These are phyloP conservation scores for Cantharis flavilabris DNA, from an alignment of 2,888 invertebrate genomes.

Conservation along the genomic window DNA sequence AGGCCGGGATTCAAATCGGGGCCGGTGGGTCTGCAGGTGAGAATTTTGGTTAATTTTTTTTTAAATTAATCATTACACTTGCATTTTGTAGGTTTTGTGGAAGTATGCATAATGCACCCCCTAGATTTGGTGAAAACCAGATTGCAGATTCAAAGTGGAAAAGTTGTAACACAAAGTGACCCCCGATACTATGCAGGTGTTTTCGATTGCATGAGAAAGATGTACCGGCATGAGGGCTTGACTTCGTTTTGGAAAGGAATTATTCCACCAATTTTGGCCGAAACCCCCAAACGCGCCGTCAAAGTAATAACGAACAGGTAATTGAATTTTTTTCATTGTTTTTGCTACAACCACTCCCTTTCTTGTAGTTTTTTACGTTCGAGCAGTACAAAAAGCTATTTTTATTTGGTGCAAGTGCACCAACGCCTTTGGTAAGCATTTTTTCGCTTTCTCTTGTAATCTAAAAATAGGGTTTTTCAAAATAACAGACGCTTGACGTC, in stretches of 20 bases:
- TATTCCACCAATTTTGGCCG: conserved; percentile 88
- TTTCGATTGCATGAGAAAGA: conserved; percentile 85
- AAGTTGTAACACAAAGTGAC: conserved; percentile 48
- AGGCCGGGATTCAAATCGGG: conserved; percentile 80
- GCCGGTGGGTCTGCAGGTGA: conserved; percentile 88
- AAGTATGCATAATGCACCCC: conserved; percentile 96
- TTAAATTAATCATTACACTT: background rate
- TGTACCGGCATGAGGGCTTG: conserved; percentile 83
- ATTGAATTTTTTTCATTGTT: conserved; percentile 16
- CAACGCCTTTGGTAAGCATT: conserved; percentile 74
- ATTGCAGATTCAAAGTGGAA: conserved; percentile 72
- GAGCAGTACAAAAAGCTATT: conserved; percentile 90
- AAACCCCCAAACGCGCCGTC: conserved; percentile 92
- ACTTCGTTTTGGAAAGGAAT: conserved; percentile 92
- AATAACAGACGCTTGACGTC: background rate
- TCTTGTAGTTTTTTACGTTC: conserved; percentile 81
- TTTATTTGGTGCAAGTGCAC: conserved; percentile 73
- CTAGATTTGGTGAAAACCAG: conserved; percentile 92
- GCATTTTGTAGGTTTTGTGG: conserved; percentile 71
- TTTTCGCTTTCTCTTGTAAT: conserved; percentile 9
- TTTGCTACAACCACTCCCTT: conserved; percentile 30
- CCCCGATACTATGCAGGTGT: conserved; percentile 74
- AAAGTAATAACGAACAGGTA: conserved; percentile 60
- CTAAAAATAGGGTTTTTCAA: background rate
- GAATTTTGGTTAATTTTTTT: background rate